Evolutionary conservation across 2,113 vertebrate genomes (phyloP), one percentile per base, ranked within the genome.

Genomic region (Polypterus bichir): DNA sequence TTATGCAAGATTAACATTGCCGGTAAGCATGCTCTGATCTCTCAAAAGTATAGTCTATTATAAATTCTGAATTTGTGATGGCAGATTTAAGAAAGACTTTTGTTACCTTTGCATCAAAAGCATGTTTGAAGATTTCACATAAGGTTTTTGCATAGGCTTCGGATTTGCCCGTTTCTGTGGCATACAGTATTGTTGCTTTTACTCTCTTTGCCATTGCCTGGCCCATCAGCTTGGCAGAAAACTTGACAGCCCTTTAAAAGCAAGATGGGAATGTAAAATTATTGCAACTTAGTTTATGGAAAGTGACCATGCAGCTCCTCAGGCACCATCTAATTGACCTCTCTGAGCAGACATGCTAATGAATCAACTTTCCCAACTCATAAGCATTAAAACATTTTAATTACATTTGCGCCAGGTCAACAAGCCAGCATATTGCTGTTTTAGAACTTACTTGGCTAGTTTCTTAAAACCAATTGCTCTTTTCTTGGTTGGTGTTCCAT

Each of bases 161-260:
- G 0, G 96, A 98, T 68, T 97, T 98, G 10, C 96, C 96, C 0
- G 96, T 98, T 66, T 99, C 96, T 0, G 95, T 98, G 70, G 93
- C 96, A 0, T 93, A 99, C 62, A 99, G 84, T 65, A 99, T 97
- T 71, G 93, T 97, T 0, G 96, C 95, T 72, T 99, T 99, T 63
- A 98, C 95, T 66, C 96, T 87, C 82, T 96, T 97, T 56, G 96
- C 95, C 95, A 99, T 98, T 27, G 95, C 96, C 52, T 97, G 92
- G 3, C 94, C 94, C 96, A 99, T 99, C 70, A 99, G 81, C 71
- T 98, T 99, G 62, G 96, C 92, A 0, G 96, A 99, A 77, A 99
- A 99, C 80, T 99, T 98, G 67, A 99, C 96, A 5, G 94, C 96
- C 75, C 96, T 99, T 73, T 7, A 49, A 59, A 78, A 9, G 1